Evolutionary conservation across 2,888 invertebrate genomes (phyloP), one percentile per base, ranked within the genome.

Genomic region (Halictus quadricinctus): DNA sequence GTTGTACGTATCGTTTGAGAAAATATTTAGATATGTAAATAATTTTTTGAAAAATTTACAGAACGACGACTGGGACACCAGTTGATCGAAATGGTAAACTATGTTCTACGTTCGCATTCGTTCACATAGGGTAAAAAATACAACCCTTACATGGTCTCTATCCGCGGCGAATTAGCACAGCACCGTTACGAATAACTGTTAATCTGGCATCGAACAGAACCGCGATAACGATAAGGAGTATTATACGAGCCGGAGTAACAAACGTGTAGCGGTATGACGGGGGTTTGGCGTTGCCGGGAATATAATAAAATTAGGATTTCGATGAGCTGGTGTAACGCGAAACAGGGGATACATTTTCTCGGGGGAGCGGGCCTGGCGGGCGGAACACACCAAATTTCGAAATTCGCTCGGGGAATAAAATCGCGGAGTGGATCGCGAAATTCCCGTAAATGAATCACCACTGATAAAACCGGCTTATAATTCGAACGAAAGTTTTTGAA

Each of bases 281-380:
- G 12, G 48, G 43, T n/a, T n/a, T 2, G 50, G 60, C n/a, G 75
- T 46, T 36, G 18, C 48, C 15, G 13, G 25, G n/a, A 77, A 82
- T 50, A 64, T 87, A 88, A 88, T 87, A 81, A 85, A 86, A 87
- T 86, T 80, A 84, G 85, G 79, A 88, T 88, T 82, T 87, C 85
- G 83, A 88, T 81, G 82, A 81, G 75, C 46, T 60, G 64, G 73
- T 69, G 77, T 90, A 87, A 89, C 76, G 72, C 69, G 87, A 84
- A 82, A 86, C 76, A 41, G 64, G 81, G 72, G 79, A 25, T 43
- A 25, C 80, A 83, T 84, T 84, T 83, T 80, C 86, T 79, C 85
- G 21, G n/a, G 80, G 81, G 85, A 80, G 69, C 1, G 70, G 21
- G 36, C 58, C 18, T 29, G 29, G 43, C 46, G 41, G 58, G 50